Conservation (phyloP, 2,888 invertebrate species). For the Harpalus rubripes region DNA sequence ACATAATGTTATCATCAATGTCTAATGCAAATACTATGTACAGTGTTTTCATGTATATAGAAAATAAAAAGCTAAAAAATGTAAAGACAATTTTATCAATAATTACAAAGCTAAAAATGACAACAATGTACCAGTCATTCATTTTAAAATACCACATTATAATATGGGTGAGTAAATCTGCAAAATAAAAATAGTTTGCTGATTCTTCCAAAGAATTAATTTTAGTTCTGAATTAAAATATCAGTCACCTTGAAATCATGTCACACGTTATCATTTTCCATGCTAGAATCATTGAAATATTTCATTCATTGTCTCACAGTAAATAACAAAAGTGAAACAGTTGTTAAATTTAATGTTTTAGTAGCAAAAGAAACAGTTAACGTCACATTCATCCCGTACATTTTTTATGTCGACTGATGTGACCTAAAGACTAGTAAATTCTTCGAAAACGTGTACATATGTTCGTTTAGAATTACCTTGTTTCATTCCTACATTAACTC, state of each 20-base stretch:
- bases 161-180: neutral
- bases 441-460: slow-evolving; percentile 45
- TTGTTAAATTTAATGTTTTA: slow-evolving; percentile 30
- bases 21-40: slow-evolving; percentile 40
- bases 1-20: slow-evolving; percentile 6
- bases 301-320: neutral
- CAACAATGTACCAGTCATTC: neutral
- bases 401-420: slow-evolving; percentile 56
- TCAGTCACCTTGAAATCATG: slow-evolving; percentile 34
- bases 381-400: slow-evolving; percentile 53
- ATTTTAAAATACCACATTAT: neutral
- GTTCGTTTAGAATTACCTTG: slow-evolving; percentile 33
- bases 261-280: neutral
- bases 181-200: slow-evolving; percentile 32
- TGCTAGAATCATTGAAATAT: neutral
- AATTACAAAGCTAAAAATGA: neutral
- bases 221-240: slow-evolving; percentile 30
- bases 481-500: slow-evolving; percentile 42
- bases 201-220: slow-evolving; percentile 36
- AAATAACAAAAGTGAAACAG: neutral
- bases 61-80: neutral
- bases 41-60: neutral
- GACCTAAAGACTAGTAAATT: slow-evolving; percentile 22
- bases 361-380: slow-evolving; percentile 33
- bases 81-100: neutral